A percentile compares a stretch with the other conserved stretches of the same genome.
Evolutionary conservation across 2,888 invertebrate genomes (phyloP).

Genomic region (Tanytarsus gracilentus): DNA sequence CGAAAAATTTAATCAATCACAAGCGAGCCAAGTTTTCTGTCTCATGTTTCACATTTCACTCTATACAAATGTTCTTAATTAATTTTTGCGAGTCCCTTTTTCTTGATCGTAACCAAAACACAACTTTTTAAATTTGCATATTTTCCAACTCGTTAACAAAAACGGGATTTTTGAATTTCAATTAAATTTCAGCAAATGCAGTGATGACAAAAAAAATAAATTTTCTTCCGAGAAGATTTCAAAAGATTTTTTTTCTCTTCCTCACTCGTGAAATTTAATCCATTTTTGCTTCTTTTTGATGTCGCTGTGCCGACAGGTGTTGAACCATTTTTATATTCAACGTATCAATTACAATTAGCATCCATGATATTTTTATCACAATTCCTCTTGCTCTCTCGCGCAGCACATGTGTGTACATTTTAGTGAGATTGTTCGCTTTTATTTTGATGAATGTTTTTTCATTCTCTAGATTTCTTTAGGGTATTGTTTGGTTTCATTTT

Average conservation of each 20-base stretch:
- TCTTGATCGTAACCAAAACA: too few species aligned
- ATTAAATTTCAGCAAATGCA: too few species aligned
- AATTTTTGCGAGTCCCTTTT: neutral
- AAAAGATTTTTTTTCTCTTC: neutral
- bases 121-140: too few species aligned
- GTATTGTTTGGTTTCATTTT: too few species aligned
- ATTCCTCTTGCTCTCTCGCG: too few species aligned
- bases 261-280: slow-evolving; percentile 16
- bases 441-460: slow-evolving; percentile 16
- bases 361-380: slow-evolving; percentile 4
- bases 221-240: too few species aligned
- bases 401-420: neutral
- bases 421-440: too few species aligned
- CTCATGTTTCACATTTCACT: neutral
- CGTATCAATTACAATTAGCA: slow-evolving; percentile 17
- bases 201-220: too few species aligned
- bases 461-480: too few species aligned
- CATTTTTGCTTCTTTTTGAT: neutral
- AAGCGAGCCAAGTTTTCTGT: too few species aligned
- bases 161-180: too few species aligned
- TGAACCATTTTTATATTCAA: neutral
- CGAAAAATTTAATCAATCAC: slow-evolving; percentile 3
- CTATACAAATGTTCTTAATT: neutral
- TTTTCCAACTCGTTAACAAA: too few species aligned
- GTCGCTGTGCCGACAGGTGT: slow-evolving; percentile 24